A percentile compares a stretch with the other conserved stretches of the same genome.
phyloP scores from a whole-genome alignment of 2,797 vertebrate genomes.

The Pachyuromys duprasi region DNA sequence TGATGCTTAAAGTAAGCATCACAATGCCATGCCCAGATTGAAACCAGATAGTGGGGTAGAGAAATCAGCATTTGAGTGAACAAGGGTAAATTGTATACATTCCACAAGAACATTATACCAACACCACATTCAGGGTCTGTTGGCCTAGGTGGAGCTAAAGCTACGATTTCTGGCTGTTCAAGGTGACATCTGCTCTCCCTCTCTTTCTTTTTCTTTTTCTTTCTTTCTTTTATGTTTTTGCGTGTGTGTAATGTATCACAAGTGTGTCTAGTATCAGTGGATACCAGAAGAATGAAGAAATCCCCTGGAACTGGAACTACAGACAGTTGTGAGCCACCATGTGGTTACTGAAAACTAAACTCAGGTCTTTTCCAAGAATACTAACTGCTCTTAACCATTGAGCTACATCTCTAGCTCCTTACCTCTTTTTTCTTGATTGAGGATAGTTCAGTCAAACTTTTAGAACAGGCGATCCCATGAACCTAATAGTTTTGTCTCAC shows the following conservation, averaged over 20 bases:
- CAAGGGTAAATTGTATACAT: too few species aligned
- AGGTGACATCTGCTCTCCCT: too few species aligned
- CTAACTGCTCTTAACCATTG: neutral
- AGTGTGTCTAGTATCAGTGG: neutral
- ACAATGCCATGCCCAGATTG: too few species aligned
- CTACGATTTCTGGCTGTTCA: too few species aligned
- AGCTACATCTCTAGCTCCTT: neutral
- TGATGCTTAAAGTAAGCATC: too few species aligned
- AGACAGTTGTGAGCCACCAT: neutral
- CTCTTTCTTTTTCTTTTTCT: neutral
- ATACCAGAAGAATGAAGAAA: neutral
- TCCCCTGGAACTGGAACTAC: neutral
- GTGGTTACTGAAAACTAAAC: neutral
- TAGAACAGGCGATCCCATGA: neutral
- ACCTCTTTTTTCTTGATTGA: neutral
- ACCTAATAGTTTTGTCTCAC: neutral
- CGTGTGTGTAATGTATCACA: too few species aligned
- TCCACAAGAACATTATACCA: too few species aligned
- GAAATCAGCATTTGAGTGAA: too few species aligned
- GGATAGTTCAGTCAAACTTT: neutral
- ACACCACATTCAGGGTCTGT: neutral
- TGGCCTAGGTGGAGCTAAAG: neutral
- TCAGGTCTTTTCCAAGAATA: neutral
- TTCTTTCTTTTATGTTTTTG: neutral
- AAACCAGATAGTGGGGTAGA: too few species aligned